A percentile compares a stretch with the other conserved stretches of the same genome.
These are phyloP conservation scores for Harpagoxenus sublaevis DNA, from an alignment of 2,888 invertebrate genomes.

Conservation along the genomic window DNA sequence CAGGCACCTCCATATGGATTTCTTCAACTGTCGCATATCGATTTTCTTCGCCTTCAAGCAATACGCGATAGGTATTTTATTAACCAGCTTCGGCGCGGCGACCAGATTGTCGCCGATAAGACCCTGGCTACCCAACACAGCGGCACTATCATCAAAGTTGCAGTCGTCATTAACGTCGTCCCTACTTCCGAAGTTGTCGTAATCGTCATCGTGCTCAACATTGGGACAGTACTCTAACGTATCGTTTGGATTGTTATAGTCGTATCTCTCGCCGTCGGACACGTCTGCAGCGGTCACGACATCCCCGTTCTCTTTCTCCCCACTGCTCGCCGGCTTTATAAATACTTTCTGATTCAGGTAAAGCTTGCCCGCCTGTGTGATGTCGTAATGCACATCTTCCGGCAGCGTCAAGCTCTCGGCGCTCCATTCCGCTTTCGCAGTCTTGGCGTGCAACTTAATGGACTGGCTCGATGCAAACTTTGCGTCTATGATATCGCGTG, in stretches of 20 bases:
- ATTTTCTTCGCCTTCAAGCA: slow-evolving; percentile 94
- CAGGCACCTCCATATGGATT: slow-evolving; percentile 91
- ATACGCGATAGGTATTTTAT: slow-evolving; percentile 92
- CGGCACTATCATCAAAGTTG: slow-evolving; percentile 74
- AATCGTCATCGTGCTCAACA: slow-evolving; percentile 75
- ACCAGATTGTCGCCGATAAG: slow-evolving; percentile 88
- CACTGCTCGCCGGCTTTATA: not conserved
- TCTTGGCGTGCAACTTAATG: slow-evolving; percentile 69
- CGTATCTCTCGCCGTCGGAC: slow-evolving; percentile 85
- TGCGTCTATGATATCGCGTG: slow-evolving; percentile 20
- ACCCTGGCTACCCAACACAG: slow-evolving; percentile 56
- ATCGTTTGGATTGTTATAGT: slow-evolving; percentile 88
- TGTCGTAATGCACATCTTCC: slow-evolving; percentile 72
- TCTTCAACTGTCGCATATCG: slow-evolving; percentile 94
- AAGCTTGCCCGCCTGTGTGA: slow-evolving; percentile 58
- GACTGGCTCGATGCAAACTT: slow-evolving; percentile 59
- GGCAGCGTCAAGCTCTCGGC: slow-evolving; percentile 75
- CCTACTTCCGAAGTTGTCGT: slow-evolving; percentile 58
- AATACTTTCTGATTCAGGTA: slow-evolving; percentile 56
- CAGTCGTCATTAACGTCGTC: slow-evolving; percentile 75
- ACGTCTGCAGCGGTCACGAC: slow-evolving; percentile 31
- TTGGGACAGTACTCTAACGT: slow-evolving; percentile 87
- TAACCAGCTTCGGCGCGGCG: slow-evolving; percentile 89
- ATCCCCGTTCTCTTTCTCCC: not conserved
- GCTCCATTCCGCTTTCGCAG: slow-evolving; percentile 74